Conservation (phyloP, 2,888 invertebrate species). For the Colletes collaris region DNA sequence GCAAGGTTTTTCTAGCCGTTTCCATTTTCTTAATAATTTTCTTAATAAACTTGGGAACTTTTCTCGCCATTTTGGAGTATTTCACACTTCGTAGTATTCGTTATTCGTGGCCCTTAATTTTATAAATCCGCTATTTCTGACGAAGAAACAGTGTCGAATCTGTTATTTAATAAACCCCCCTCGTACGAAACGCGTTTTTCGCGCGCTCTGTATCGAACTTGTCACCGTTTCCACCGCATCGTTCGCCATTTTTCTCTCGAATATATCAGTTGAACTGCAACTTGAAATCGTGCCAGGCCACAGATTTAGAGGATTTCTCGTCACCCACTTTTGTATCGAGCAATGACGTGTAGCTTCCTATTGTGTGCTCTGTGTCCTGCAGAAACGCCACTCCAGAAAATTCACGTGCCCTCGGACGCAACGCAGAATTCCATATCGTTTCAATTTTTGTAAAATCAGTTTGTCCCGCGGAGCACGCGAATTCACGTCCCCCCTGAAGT, state of each 20-base stretch:
- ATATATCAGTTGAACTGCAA: conserved; percentile 43
- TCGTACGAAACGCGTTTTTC: background rate
- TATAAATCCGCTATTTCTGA: too few relatives aligned
- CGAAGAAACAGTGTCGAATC: too few relatives aligned
- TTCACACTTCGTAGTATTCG: too few relatives aligned
- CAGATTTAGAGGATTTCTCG: conserved; percentile 40
- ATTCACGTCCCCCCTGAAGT: too few relatives aligned
- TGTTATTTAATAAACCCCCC: background rate
- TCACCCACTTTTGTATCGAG: conserved; percentile 41
- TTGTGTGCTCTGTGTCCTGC: conserved; percentile 17
- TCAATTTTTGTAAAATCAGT: background rate
- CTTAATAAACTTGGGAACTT: too few relatives aligned
- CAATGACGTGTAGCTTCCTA: conserved; percentile 32
- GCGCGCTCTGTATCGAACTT: background rate
- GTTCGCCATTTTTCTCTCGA: conserved; percentile 29
- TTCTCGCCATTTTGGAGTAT: too few relatives aligned
- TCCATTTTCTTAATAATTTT: too few relatives aligned
- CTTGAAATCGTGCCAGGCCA: conserved; percentile 50
- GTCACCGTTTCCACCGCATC: conserved; percentile 5
- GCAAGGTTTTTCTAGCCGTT: too few relatives aligned
- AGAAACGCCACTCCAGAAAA: conserved; percentile 6
- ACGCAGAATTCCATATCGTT: conserved; percentile 7
- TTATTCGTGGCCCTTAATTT: too few relatives aligned
- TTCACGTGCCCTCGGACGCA: background rate
- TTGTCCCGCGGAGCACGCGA: too few relatives aligned